Conservation (phyloP, 2,113 vertebrate genomes). For the Mola mola region DNA sequence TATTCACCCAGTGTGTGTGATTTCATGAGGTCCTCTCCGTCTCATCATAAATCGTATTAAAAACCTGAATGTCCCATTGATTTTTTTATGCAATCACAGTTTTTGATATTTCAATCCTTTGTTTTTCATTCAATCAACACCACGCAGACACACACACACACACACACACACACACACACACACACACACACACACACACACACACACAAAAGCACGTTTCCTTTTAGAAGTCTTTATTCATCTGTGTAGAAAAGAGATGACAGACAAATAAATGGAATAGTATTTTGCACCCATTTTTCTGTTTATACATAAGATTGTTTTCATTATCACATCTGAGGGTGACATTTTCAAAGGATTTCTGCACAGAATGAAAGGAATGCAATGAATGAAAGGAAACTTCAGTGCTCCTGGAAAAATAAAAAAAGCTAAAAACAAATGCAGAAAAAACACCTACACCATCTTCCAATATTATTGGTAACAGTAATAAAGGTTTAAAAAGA, state of each 20-base stretch:
- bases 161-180: constrained; percentile 14
- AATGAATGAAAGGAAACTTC: constrained; percentile 58
- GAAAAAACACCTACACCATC: constrained; percentile 35
- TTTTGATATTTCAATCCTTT: constrained; percentile 42
- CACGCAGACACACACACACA: constrained; percentile 10
- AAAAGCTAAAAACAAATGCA: constrained; percentile 29
- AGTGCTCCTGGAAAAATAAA: constrained; percentile 48
- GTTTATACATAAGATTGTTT: constrained; percentile 73
- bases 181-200: too few relatives aligned
- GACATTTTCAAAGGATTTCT: constrained; percentile 63
- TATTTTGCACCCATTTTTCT: constrained; percentile 71
- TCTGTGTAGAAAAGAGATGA: constrained; percentile 78
- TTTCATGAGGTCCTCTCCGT: constrained; percentile 56
- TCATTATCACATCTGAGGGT: constrained; percentile 68
- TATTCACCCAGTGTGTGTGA: constrained; percentile 66
- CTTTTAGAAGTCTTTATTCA: constrained; percentile 76
- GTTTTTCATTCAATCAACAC: constrained; percentile 58
- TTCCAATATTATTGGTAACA: constrained; percentile 48
- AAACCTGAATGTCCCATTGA: constrained; percentile 55
- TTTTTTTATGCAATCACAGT: constrained; percentile 41
- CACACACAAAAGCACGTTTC: constrained; percentile 38
- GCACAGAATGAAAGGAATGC: constrained; percentile 62
- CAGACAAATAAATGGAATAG: constrained; percentile 70
- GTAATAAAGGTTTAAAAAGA: constrained; percentile 57
- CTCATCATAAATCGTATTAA: constrained; percentile 64